phyloP scores from a whole-genome alignment of 2,113 vertebrate genomes.

The Atherinomorus stipes region DNA sequence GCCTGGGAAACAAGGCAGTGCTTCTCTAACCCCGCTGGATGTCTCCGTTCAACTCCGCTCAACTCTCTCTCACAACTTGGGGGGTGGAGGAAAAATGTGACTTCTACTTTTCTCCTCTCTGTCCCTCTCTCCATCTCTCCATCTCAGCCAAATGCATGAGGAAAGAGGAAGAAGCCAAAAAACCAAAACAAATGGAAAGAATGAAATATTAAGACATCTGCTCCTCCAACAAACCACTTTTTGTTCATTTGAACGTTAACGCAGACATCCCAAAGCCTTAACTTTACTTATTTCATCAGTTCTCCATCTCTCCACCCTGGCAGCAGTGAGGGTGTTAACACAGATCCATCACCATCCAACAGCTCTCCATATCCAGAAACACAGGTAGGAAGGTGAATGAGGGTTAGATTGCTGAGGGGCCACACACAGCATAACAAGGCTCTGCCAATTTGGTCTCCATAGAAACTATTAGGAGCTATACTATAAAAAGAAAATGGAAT shows the following conservation, averaged over 20 bases:
- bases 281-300: conserved; percentile 20
- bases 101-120: conserved; percentile 23
- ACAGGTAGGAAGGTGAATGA: conserved; percentile 59
- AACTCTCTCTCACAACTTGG: conserved; percentile 32
- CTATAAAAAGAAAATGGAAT: conserved; percentile 55
- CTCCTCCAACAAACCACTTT: background rate
- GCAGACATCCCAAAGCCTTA: conserved; percentile 7
- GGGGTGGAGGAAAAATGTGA: conserved; percentile 33
- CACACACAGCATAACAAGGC: conserved; percentile 52
- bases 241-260: conserved; percentile 20
- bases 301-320: conserved; percentile 15
- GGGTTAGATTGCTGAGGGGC: conserved; percentile 57
- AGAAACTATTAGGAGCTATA: conserved; percentile 63
- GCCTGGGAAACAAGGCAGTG: conserved; percentile 75
- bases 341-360: conserved; percentile 41
- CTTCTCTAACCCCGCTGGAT: conserved; percentile 71
- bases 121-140: background rate
- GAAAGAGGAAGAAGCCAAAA: background rate
- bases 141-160: conserved; percentile 1
- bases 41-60: conserved; percentile 40
- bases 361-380: conserved; percentile 60
- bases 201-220: conserved; percentile 33
- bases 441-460: conserved; percentile 63
- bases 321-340: conserved; percentile 28
- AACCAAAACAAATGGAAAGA: background rate